Percentiles rank a stretch among this genome's conserved stretches.
phyloP scores from a whole-genome alignment of 2,113 vertebrate genomes.

The Alosa alosa region DNA sequence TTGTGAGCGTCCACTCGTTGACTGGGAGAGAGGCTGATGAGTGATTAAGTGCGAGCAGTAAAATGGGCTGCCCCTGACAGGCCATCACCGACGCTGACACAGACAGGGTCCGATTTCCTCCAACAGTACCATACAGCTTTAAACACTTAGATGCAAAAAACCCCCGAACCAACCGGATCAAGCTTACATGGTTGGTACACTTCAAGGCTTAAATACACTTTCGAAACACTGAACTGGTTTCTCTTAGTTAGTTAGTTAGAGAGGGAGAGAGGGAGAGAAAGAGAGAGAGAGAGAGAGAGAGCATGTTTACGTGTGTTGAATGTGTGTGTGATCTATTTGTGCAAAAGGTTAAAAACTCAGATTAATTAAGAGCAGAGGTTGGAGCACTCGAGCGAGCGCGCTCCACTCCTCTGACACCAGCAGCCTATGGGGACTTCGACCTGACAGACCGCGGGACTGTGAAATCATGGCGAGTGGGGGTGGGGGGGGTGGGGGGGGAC shows the following conservation, averaged over 20 bases:
- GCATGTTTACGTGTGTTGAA: neutral
- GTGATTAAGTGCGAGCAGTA: conserved; percentile 26
- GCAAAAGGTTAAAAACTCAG: conserved; percentile 47
- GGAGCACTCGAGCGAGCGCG: conserved; percentile 44
- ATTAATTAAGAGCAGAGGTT: conserved; percentile 54
- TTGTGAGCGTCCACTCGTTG: neutral
- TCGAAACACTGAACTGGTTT: neutral
- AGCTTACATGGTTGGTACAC: neutral
- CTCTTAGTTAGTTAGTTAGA: neutral
- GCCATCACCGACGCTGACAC: neutral
- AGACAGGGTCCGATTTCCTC: neutral
- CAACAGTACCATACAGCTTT: neutral
- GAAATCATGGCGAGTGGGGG: neutral
- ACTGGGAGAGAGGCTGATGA: conserved; percentile 26
- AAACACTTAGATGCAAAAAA: neutral
- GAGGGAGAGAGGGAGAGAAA: neutral
- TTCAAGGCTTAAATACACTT: neutral
- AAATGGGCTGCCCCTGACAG: neutral
- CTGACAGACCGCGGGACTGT: conserved; percentile 15
- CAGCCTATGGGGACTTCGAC: conserved; percentile 38
- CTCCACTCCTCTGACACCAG: conserved; percentile 37
- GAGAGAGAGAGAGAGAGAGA: neutral
- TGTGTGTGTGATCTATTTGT: conserved; percentile 34
- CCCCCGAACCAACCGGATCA: neutral
- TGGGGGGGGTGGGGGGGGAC: neutral